These are phyloP conservation scores for Lanius ludovicianus DNA, from an alignment of 2,113 vertebrate species.

Conservation along the genomic window DNA sequence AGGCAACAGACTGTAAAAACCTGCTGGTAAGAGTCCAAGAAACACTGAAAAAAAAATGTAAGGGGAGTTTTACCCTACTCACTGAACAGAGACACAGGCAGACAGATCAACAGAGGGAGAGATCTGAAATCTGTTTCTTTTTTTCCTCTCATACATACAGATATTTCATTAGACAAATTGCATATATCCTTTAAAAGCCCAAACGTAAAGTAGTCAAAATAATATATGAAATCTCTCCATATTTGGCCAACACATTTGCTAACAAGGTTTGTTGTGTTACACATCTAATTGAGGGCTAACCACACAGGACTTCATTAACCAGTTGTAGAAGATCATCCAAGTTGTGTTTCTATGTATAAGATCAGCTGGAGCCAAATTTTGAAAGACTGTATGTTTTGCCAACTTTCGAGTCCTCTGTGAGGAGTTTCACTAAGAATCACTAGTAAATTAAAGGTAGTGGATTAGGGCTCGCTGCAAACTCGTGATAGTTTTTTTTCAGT, in stretches of 20 bases:
- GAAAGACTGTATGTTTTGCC: not conserved
- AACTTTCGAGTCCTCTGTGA: not conserved
- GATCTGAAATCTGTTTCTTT: not conserved
- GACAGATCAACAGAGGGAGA: not conserved
- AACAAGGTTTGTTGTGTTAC: slow-evolving; percentile 8
- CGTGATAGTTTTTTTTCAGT: not conserved
- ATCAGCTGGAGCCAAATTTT: slow-evolving; percentile 30
- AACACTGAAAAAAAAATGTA: not conserved
- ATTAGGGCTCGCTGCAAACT: not conserved
- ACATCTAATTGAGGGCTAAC: not conserved
- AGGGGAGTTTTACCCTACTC: slow-evolving; percentile 4
- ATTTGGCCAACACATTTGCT: slow-evolving; percentile 17
- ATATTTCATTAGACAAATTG: not conserved
- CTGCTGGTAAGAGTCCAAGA: slow-evolving; percentile 64
- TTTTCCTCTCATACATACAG: not conserved
- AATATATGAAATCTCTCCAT: not conserved
- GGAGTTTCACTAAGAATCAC: not conserved
- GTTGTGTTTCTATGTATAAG: slow-evolving; percentile 38
- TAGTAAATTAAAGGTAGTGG: not conserved
- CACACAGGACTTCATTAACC: slow-evolving; percentile 43
- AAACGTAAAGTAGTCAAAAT: not conserved
- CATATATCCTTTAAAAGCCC: not conserved
- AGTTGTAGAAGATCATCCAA: not conserved
- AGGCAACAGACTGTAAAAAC: slow-evolving; percentile 73
- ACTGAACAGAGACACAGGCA: not conserved